Percentiles rank a stretch among this genome's conserved stretches.
These are phyloP conservation scores for Ormyrus nitidulus DNA, from an alignment of 2,888 invertebrate species.

Conservation along the genomic window DNA sequence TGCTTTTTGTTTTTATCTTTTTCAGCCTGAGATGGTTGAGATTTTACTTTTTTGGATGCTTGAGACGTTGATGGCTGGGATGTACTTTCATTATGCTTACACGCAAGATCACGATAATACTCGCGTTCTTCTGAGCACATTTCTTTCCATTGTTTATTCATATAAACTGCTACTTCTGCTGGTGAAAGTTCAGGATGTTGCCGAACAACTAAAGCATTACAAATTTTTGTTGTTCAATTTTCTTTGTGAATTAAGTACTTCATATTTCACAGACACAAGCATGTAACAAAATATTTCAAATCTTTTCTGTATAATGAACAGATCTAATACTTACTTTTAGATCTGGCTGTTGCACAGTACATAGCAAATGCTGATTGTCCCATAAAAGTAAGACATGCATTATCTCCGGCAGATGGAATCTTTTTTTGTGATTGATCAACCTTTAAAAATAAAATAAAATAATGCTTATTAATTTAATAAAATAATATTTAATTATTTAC, in stretches of 20 bases:
- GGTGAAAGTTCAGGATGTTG: conserved; percentile 69
- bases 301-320: no score
- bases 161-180: conserved; percentile 71
- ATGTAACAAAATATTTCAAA: no score
- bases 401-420: conserved; percentile 56
- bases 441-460: conserved; percentile 22
- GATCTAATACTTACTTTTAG: conserved; percentile 67
- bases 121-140: conserved; percentile 72
- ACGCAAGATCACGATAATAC: conserved; percentile 65
- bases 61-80: conserved; percentile 20
- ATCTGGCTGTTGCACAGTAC: conserved; percentile 70
- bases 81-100: conserved; percentile 51
- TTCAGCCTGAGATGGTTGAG: conserved; percentile 53
- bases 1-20: conserved; percentile 63
- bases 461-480: not conserved
- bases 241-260: no score
- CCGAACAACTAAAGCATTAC: conserved; percentile 62
- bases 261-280: no score
- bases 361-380: conserved; percentile 66
- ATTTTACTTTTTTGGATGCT: conserved; percentile 48
- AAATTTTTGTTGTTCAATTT: not conserved
- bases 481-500: not conserved
- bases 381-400: conserved; percentile 13
- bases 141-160: conserved; percentile 72
- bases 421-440: conserved; percentile 48